A percentile compares a stretch with the other conserved stretches of the same genome.
Evolutionary conservation across 35 echinoderm and acorn worm genomes (phyloP).

Genomic region (Holothuria glaberrima): DNA sequence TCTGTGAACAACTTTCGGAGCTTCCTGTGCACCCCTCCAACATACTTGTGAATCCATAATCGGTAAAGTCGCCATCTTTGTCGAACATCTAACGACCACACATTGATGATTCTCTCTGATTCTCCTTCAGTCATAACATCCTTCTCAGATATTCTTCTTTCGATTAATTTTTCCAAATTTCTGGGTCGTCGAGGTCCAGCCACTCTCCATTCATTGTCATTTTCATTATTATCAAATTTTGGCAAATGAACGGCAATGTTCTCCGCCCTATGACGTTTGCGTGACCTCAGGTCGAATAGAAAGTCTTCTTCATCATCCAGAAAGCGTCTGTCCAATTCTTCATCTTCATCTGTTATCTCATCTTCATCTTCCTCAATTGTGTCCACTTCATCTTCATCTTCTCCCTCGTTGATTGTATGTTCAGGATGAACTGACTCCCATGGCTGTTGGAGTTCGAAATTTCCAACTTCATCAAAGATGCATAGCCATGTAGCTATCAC

Average conservation of each 20-base stretch:
- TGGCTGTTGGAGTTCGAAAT: too few relatives aligned
- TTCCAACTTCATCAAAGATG: background rate
- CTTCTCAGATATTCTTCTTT: constrained; percentile 53
- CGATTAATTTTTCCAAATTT: constrained; percentile 48
- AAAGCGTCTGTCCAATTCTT: constrained; percentile 21
- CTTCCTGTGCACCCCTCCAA: background rate
- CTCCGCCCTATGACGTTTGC: constrained; percentile 28
- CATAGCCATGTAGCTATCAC: constrained; percentile 4
- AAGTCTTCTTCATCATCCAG: constrained; percentile 52
- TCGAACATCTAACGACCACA: constrained; percentile 45
- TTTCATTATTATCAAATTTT: constrained; percentile 20
- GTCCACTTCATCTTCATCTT: background rate
- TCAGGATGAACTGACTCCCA: background rate
- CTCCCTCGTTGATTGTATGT: background rate
- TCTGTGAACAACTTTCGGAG: constrained; percentile 34
- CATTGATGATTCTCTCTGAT: constrained; percentile 55
- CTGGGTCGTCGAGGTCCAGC: constrained; percentile 21
- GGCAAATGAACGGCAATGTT: constrained; percentile 55
- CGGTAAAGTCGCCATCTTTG: constrained; percentile 84
- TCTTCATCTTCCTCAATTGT: background rate
- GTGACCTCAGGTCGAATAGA: background rate
- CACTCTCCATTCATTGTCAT: constrained; percentile 26
- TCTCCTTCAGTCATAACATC: constrained; percentile 72
- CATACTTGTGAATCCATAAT: constrained; percentile 70
- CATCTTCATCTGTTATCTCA: constrained; percentile 1